Conservation (phyloP, 1,140 invertebrate species). For the Drosophila fuyamai region DNA sequence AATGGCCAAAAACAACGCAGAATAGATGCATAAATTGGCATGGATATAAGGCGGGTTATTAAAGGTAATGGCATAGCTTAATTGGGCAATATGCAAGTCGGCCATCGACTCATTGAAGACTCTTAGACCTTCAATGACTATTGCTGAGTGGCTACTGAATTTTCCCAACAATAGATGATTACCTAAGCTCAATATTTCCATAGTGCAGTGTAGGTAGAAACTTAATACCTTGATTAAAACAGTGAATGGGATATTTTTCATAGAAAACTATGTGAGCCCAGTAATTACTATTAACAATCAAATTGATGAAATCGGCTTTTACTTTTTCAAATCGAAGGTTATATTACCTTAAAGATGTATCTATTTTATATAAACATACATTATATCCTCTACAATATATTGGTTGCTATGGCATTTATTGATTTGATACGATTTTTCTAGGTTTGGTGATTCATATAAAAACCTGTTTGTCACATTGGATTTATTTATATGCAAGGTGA, state of each 20-base stretch:
- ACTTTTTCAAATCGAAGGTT: too few species aligned
- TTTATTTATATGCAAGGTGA: not conserved
- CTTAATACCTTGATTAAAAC: conserved; percentile 14
- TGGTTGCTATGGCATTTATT: too few species aligned
- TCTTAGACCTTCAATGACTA: conserved; percentile 12
- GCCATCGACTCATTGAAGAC: conserved; percentile 1
- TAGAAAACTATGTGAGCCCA: not conserved
- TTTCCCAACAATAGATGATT: conserved; percentile 27
- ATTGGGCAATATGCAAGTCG: conserved; percentile 1
- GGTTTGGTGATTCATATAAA: too few species aligned
- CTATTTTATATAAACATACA: too few species aligned
- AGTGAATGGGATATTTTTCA: not conserved
- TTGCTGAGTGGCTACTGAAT: conserved; percentile 34
- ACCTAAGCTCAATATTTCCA: conserved; percentile 3
- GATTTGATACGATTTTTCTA: too few species aligned
- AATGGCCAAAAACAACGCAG: conserved; percentile 38
- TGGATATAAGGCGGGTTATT: conserved; percentile 19
- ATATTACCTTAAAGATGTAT: too few species aligned
- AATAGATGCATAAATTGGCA: conserved; percentile 51
- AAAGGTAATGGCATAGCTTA: conserved; percentile 21
- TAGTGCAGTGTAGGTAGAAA: not conserved
- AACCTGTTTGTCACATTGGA: too few species aligned
- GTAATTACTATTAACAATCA: not conserved
- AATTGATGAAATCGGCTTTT: too few species aligned
- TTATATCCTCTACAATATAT: too few species aligned